Evolutionary conservation across 2,797 vertebrate species (phyloP).

Genomic region (Smutsia temminckii): DNA sequence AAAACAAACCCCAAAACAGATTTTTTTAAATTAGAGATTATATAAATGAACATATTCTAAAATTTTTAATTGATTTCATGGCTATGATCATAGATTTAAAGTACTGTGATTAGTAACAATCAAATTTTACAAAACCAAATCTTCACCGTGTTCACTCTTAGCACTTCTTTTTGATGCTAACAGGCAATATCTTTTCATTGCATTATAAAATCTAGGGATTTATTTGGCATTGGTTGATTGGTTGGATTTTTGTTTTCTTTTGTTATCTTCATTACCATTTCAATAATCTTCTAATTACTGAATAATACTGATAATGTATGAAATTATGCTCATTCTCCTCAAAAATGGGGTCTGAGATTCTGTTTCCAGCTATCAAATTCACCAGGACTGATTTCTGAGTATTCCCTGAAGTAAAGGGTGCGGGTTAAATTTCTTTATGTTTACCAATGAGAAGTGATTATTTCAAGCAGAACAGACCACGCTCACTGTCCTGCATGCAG

Average conservation of each 20-base stretch:
- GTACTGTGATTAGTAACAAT: not conserved
- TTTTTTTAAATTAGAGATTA: not conserved
- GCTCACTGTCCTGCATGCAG: not conserved
- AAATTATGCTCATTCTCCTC: not conserved
- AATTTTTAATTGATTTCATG: not conserved
- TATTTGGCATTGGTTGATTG: not conserved
- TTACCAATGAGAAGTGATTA: not conserved
- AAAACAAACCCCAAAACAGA: not conserved
- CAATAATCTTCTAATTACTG: not conserved
- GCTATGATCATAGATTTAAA: not conserved
- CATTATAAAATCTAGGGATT: not conserved
- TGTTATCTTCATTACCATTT: not conserved
- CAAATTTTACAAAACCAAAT: not conserved
- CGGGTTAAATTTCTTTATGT: not conserved
- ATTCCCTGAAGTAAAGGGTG: not conserved
- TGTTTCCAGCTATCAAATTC: conserved; percentile 23
- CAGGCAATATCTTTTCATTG: not conserved
- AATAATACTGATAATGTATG: conserved; percentile 2
- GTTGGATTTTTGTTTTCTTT: not conserved
- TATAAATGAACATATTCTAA: not conserved
- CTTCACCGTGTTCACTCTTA: not conserved
- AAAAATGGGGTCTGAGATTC: not conserved
- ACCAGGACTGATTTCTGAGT: not conserved
- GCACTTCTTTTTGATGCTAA: not conserved
- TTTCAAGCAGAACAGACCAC: not conserved